Conservation (phyloP, 2,888 invertebrate genomes). For the Aphodius granarius region DNA sequence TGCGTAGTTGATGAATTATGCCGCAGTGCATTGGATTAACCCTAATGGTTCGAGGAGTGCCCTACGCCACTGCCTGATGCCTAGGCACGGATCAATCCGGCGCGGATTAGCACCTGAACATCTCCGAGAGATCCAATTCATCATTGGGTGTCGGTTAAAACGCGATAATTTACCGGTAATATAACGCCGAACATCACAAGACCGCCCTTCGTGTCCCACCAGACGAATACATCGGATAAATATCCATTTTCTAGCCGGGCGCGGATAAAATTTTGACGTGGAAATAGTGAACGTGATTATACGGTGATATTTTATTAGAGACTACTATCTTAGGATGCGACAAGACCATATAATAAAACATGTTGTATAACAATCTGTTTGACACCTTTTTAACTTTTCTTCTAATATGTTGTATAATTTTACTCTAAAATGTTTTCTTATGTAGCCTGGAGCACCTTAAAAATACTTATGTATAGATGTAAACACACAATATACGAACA, state of each 20-base stretch:
- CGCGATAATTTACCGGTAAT: conserved; percentile 24
- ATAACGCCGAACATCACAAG: background rate
- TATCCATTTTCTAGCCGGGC: background rate
- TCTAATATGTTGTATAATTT: too few species aligned
- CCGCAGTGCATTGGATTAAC: conserved; percentile 48
- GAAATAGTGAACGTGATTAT: background rate
- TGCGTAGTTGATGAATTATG: conserved; percentile 52
- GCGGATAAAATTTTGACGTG: background rate
- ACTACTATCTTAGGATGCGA: too few species aligned
- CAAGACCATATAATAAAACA: too few species aligned
- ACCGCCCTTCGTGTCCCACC: background rate
- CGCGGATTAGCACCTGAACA: conserved; percentile 38
- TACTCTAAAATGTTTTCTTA: too few species aligned
- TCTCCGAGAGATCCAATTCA: conserved; percentile 33
- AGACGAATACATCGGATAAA: background rate
- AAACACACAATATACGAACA: too few species aligned
- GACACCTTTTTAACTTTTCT: too few species aligned
- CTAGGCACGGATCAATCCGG: conserved; percentile 34
- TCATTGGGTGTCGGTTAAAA: conserved; percentile 29
- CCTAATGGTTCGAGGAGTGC: conserved; percentile 49
- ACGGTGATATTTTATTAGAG: background rate
- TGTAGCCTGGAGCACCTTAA: too few species aligned
- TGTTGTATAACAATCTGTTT: too few species aligned
- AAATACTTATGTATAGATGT: too few species aligned
- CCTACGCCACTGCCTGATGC: too few species aligned